Evolutionary conservation across 2,113 vertebrate genomes (phyloP), one percentile per base, ranked within the genome.

Genomic region (Cavia aperea): DNA sequence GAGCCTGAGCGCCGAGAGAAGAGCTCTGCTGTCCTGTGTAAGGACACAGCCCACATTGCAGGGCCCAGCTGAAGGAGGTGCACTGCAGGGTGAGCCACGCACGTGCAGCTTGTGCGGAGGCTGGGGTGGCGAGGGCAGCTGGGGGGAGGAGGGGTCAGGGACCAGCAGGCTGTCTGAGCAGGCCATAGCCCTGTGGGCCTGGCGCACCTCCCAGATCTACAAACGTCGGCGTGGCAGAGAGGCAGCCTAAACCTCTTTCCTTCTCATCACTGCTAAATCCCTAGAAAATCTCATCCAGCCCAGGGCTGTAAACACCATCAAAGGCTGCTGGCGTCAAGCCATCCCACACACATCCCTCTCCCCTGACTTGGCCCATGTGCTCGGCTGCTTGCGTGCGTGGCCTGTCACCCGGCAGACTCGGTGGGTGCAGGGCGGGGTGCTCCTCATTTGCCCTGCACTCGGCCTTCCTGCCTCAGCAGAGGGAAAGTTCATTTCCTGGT

Each of bases 311-410:
- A 63, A 7, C 7, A 2, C 4, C 29, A 43, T 7, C 82, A 29
- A 7, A 49, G 31, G 36, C 85, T 29, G 85, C 15, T 39, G 66
- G 15, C 16, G 4, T 19, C 4, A 0, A 19, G 51, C 5, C 24
- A 7, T 21, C 36, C 7, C 0, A 4, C 33, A 9, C 13, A 8
- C 23, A 1, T n/a, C 14, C 16, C 29, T 31, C 49, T 56, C 10
- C 9, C 19, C 23, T 65, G 66, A 46, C 15, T 46, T 46, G 33
- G 5, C 2, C 5, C 3, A 0, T 23, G 5, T 7, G 24, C 1
- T 4, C 24, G 39, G 1, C 31, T 12, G 12, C 23, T 58, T 46
- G 16, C 0, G 0, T 23, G 18, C 0, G 16, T 5, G 4, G 5
- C 46, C 15, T 77, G n/a, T n/a, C 11, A 19, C 16, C 4, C 0